A percentile compares a stretch with the other conserved stretches of the same genome.
phyloP scores from a whole-genome alignment of 2,113 vertebrate genomes.

The Gallinago paraguaiae region DNA sequence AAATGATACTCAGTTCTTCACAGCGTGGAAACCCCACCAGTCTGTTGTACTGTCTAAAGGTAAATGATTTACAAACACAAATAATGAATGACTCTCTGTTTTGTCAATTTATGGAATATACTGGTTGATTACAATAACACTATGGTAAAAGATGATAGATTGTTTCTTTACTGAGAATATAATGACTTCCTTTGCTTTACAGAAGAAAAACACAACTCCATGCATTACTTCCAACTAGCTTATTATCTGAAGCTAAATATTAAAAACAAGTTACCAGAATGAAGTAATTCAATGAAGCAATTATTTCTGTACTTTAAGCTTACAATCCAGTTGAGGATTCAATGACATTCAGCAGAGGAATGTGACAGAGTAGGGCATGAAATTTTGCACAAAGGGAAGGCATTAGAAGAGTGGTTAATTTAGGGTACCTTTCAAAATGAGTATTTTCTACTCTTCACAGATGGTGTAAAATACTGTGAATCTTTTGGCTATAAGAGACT shows the following conservation, averaged over 20 bases:
- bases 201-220: neutral
- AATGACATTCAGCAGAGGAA: neutral
- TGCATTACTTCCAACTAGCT: neutral
- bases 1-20: neutral
- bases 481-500: neutral
- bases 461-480: neutral
- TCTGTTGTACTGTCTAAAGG: conserved; percentile 1
- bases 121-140: neutral
- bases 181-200: neutral
- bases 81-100: neutral
- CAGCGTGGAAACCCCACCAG: neutral
- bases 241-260: neutral
- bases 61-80: conserved; percentile 25
- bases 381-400: neutral
- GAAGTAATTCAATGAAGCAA: neutral
- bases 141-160: neutral
- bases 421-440: neutral
- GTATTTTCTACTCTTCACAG: neutral
- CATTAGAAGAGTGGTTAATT: neutral
- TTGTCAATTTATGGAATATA: neutral
- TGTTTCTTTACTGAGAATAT: neutral
- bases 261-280: neutral
- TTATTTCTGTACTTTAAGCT: conserved; percentile 7
- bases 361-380: neutral
- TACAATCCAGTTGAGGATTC: neutral